These are phyloP conservation scores for Calephelis nemesis DNA, from an alignment of 1,140 invertebrate genomes.

Conservation along the genomic window DNA sequence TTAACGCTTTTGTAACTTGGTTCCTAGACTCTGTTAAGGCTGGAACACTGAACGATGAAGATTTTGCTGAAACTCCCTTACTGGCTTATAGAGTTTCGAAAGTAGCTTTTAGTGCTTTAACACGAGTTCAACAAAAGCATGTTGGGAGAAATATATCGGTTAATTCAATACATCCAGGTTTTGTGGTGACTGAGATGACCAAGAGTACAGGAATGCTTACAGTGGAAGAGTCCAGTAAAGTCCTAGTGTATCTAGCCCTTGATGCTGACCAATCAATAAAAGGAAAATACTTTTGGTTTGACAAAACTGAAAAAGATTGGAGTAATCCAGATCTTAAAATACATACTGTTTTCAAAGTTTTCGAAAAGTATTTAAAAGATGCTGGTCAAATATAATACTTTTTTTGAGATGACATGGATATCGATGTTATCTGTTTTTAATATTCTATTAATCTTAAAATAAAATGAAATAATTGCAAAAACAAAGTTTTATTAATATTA, in stretches of 20 bases:
- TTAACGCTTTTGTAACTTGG: constrained; percentile 34
- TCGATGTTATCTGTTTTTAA: too few relatives aligned
- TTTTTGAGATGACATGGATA: too few relatives aligned
- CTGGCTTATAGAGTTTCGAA: constrained; percentile 35
- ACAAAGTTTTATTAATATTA: too few relatives aligned
- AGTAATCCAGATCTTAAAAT: background rate
- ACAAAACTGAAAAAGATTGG: constrained; percentile 10
- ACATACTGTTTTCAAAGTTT: constrained; percentile 11
- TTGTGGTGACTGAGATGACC: constrained; percentile 28
- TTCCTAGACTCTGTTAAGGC: constrained; percentile 32
- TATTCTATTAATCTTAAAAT: too few relatives aligned
- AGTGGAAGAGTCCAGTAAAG: constrained; percentile 6
- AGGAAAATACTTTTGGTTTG: constrained; percentile 6
- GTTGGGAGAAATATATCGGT: constrained; percentile 30
- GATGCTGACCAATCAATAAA: constrained; percentile 16
- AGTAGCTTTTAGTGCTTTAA: constrained; percentile 31
- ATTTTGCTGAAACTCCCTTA: constrained; percentile 28
- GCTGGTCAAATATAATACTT: constrained; percentile 2
- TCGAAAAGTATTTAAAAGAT: constrained; percentile 16
- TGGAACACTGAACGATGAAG: constrained; percentile 27
- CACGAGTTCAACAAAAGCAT: constrained; percentile 31
- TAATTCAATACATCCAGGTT: constrained; percentile 34
- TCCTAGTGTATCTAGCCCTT: background rate
- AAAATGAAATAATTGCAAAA: too few relatives aligned
- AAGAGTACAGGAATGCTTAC: constrained; percentile 6